Percentiles rank a stretch among this genome's conserved stretches.
Conservation (phyloP, 2,113 vertebrate species). For the Acanthisitta chloris region DNA sequence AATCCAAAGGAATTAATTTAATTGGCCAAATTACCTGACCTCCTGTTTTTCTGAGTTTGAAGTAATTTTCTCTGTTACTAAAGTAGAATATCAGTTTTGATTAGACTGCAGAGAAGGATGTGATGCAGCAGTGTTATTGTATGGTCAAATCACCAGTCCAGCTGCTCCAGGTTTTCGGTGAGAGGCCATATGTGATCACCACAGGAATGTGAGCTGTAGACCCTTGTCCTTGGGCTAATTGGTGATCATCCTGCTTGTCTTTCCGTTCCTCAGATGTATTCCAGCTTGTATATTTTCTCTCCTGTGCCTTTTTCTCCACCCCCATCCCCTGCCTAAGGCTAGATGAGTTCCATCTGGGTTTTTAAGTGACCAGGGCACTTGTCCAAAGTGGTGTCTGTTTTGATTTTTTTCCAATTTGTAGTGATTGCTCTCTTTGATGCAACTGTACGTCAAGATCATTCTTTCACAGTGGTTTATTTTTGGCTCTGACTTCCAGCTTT, state of each 20-base stretch:
- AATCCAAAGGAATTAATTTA: background rate
- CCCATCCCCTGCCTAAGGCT: background rate
- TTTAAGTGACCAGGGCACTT: slow-evolving; percentile 17
- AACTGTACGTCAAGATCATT: background rate
- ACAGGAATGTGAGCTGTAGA: background rate
- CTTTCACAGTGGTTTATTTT: slow-evolving; percentile 8
- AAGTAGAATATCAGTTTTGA: background rate
- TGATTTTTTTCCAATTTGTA: slow-evolving; percentile 31
- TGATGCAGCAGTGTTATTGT: background rate
- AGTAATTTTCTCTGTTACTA: background rate
- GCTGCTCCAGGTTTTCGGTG: slow-evolving; percentile 12
- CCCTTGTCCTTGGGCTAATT: slow-evolving; percentile 10
- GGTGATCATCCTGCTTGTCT: slow-evolving; percentile 23
- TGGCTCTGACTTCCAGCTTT: background rate
- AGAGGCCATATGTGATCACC: slow-evolving; percentile 14
- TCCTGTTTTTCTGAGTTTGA: background rate
- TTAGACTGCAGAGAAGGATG: background rate
- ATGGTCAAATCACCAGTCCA: background rate
- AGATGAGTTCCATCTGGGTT: slow-evolving; percentile 51
- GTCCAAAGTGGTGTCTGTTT: slow-evolving; percentile 32
- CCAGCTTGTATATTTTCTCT: background rate
- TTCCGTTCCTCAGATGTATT: background rate
- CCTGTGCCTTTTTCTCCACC: background rate
- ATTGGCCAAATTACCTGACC: background rate
- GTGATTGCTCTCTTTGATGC: slow-evolving; percentile 28